Evolutionary conservation across 2,113 vertebrate genomes (phyloP).

Genomic region (Phaethornis superciliosus): DNA sequence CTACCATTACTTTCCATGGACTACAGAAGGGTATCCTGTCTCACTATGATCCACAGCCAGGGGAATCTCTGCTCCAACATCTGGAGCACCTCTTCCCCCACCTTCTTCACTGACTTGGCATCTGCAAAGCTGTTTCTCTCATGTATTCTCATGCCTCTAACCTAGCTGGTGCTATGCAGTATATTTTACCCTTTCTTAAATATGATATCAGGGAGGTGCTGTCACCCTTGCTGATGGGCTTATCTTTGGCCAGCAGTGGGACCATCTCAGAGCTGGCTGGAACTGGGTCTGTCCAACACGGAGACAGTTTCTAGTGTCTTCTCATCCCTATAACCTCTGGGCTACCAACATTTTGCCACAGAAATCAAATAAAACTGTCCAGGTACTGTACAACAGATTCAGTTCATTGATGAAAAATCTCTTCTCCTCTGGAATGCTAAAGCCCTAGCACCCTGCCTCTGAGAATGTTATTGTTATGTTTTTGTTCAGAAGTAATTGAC

Average conservation of each 20-base stretch:
- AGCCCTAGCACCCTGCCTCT: not conserved
- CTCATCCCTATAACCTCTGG: not conserved
- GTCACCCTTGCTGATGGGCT: accelerated
- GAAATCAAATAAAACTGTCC: not conserved
- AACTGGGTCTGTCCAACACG: not conserved
- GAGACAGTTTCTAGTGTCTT: not conserved
- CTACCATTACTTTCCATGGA: accelerated
- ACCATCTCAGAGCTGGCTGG: not conserved
- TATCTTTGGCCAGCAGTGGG: accelerated
- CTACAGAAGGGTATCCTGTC: not conserved
- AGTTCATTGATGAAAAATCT: not conserved
- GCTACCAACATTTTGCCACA: not conserved
- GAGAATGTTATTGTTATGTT: not conserved
- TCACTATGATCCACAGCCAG: not conserved
- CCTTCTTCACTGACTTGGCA: not conserved
- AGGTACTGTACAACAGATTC: not conserved
- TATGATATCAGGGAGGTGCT: not conserved
- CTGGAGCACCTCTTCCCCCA: accelerated
- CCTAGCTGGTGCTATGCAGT: not conserved
- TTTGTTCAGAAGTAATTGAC: not conserved
- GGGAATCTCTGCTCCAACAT: accelerated
- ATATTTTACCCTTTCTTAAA: not conserved
- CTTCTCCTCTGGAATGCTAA: not conserved
- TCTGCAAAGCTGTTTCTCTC: not conserved
- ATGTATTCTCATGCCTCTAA: not conserved